Percentiles rank a stretch among this genome's conserved stretches.
Evolutionary conservation across 1,140 invertebrate species (phyloP).

Genomic region (Phymorhynchus buccinoides): DNA sequence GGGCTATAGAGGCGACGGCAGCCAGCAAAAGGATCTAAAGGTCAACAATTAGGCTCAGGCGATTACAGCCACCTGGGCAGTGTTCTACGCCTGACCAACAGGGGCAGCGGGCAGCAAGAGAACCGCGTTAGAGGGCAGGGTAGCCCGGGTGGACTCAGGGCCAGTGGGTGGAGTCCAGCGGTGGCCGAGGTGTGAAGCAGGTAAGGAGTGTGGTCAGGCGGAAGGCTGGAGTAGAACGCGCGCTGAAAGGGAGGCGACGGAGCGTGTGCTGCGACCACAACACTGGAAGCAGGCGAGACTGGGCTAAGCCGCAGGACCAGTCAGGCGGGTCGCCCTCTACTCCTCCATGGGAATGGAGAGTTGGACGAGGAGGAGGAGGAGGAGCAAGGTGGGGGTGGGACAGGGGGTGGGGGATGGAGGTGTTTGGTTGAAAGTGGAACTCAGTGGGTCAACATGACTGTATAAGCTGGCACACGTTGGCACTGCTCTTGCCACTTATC

Average conservation of each 20-base stretch:
- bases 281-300: not conserved
- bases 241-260: not conserved
- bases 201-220: not conserved
- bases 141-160: not conserved
- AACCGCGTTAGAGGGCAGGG: not conserved
- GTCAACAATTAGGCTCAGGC: not conserved
- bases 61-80: constrained; percentile 7
- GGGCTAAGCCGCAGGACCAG: not conserved
- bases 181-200: constrained; percentile 4
- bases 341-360: too few relatives aligned
- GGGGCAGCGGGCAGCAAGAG: not conserved
- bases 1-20: not conserved
- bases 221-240: not conserved
- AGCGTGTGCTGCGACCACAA: not conserved
- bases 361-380: too few relatives aligned
- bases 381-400: too few relatives aligned
- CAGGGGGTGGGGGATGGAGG: not conserved
- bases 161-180: not conserved
- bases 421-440: not conserved
- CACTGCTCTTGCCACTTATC: too few relatives aligned
- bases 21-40: not conserved
- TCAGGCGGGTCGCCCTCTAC: not conserved
- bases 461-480: too few relatives aligned
- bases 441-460: not conserved
- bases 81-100: not conserved